Evolutionary conservation across 2,797 vertebrate genomes (phyloP).

Genomic region (Antrozous pallidus): DNA sequence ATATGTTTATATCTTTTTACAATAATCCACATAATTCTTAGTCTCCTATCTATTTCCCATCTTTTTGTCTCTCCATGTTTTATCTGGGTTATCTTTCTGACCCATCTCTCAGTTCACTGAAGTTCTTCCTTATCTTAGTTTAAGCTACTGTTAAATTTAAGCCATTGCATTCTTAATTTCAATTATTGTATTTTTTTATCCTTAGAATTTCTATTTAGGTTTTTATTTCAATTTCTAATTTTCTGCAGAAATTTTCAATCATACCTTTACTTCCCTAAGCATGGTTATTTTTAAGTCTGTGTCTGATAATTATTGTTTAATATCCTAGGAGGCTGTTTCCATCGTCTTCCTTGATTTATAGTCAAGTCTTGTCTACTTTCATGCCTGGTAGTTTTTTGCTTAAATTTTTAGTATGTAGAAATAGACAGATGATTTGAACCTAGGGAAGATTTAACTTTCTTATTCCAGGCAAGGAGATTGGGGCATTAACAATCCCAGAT

Average conservation of each 20-base stretch:
- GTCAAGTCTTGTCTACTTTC: neutral
- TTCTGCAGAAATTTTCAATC: neutral
- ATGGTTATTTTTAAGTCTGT: neutral
- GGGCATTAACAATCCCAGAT: neutral
- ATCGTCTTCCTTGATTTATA: neutral
- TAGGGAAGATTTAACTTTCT: neutral
- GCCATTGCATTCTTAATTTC: neutral
- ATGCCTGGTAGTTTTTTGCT: neutral
- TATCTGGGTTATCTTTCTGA: neutral
- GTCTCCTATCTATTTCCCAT: neutral
- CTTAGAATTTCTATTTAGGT: neutral
- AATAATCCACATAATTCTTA: neutral
- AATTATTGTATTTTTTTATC: neutral
- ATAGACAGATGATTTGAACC: neutral
- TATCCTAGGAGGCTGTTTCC: neutral
- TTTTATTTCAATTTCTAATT: neutral
- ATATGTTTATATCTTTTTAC: neutral
- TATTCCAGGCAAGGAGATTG: neutral
- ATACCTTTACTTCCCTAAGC: neutral
- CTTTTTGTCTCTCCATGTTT: neutral
- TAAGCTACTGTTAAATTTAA: neutral
- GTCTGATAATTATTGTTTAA: neutral
- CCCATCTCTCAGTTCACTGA: neutral
- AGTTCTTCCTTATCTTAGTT: neutral
- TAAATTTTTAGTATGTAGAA: neutral